Base-by-base conservation (phyloP, 2,113 vertebrate genomes). In the Oenanthe melanoleuca region DNA sequence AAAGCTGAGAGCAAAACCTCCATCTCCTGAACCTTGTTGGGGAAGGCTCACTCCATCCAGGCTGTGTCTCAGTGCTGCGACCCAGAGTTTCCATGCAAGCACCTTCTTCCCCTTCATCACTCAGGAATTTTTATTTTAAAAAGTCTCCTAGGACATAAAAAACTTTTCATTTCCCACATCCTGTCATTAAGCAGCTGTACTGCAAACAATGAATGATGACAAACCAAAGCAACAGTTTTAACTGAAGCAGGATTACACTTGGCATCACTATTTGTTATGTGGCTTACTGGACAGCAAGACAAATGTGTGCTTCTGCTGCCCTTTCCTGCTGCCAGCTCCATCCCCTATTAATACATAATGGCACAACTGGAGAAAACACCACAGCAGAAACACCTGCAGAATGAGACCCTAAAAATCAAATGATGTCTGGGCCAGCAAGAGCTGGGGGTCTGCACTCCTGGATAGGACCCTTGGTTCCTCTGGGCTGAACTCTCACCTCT, bases 171-270 rank as follows among this genome's bases (percentile, higher is more conserved):
- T 97, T 94, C 80, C 91, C 61, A 90, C 80, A 94, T 96, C 81
- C 71, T 97, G 73, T 94, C 87, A 93, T 94, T 96, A 95, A 91
- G 74, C 77, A 91, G 93, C 86, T 95, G n/a, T 83, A 85, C 79
- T 92, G 66, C 5, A 38, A 96, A 91, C 95, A 93, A 95, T 96
- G 86, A 96, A 95, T 86, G 96, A 96, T 96, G 93, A 95, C 69
- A 96, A 89, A 93, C 67, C 31, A 77, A 88, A 83, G 85, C 86
- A 94, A 92, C 77, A 81, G 80, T 91, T 96, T 90, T 96, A 91
- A 95, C 89, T 67, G 86, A 88, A 81, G 90, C 47, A 66, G 93
- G 85, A 93, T 95, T 95, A 97, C 56, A 67, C 65, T 87, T 94
- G 86, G 89, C 88, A 87, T 94, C 2, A 4, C 55, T 92, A 89